Conservation (phyloP, 1,140 invertebrate species). For the Drosophila kurseongensis region DNA sequence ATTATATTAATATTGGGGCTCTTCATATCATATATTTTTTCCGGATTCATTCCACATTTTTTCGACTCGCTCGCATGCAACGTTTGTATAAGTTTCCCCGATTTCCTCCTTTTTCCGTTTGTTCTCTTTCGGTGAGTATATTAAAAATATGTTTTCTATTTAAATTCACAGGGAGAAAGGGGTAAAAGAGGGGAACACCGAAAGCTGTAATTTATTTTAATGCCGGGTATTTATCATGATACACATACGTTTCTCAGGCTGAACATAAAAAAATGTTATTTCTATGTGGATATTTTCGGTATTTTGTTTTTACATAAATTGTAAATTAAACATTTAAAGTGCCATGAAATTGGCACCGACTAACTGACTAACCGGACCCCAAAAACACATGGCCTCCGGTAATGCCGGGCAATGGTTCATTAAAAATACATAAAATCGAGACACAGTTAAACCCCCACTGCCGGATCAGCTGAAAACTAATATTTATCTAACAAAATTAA, state of each 20-base stretch:
- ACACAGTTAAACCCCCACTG: slow-evolving; percentile 36
- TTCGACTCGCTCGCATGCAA: slow-evolving; percentile 58
- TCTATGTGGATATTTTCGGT: slow-evolving; percentile 40
- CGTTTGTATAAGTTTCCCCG: slow-evolving; percentile 46
- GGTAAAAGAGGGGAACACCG: slow-evolving; percentile 2
- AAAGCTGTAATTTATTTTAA: slow-evolving; percentile 83
- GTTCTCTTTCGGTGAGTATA: slow-evolving; percentile 43
- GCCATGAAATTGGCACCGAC: slow-evolving; percentile 69
- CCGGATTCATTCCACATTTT: slow-evolving; percentile 28
- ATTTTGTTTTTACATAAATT: slow-evolving; percentile 75
- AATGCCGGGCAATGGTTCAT: slow-evolving; percentile 53
- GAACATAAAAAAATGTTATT: slow-evolving; percentile 34
- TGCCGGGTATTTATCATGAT: slow-evolving; percentile 78
- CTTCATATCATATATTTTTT: slow-evolving; percentile 54
- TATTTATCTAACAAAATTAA: slow-evolving; percentile 84
- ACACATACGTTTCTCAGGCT: slow-evolving; percentile 47
- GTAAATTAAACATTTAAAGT: slow-evolving; percentile 83
- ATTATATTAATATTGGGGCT: slow-evolving; percentile 81
- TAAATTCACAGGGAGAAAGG: slow-evolving; percentile 6
- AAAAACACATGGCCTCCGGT: slow-evolving; percentile 65
- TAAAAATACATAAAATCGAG: slow-evolving; percentile 73
- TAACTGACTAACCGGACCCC: slow-evolving; percentile 15
- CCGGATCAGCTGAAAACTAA: slow-evolving; percentile 73
- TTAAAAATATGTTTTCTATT: slow-evolving; percentile 64
- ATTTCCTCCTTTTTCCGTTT: slow-evolving; percentile 7